Conservation (phyloP, 2,797 vertebrate species). For the Channa striata region DNA sequence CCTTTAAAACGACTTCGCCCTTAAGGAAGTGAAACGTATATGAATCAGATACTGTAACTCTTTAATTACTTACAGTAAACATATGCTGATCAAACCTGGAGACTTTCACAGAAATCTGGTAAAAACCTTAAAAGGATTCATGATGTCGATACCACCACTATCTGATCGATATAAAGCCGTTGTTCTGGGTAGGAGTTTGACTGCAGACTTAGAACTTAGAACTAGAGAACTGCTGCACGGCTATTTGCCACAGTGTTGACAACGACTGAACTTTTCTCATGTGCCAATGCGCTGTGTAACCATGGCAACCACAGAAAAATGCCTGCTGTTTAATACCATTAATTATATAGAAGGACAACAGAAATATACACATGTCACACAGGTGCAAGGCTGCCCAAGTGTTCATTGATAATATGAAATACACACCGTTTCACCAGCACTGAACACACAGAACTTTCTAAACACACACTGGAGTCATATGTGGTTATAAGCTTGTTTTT, state of each 20-base stretch:
- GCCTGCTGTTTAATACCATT: neutral
- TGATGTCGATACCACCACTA: neutral
- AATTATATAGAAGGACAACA: neutral
- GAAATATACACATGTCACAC: neutral
- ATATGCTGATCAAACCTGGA: no score
- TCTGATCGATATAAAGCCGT: neutral
- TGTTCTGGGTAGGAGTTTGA: neutral
- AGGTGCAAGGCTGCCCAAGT: no score
- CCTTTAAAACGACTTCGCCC: neutral
- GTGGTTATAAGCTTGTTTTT: no score
- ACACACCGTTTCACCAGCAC: neutral
- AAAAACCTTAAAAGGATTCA: no score
- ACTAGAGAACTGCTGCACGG: no score
- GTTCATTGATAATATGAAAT: no score
- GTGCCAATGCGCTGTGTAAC: neutral
- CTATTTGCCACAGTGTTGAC: neutral
- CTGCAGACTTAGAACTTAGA: neutral
- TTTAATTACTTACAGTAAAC: no score
- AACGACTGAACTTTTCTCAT: neutral
- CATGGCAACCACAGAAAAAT: slow-evolving; percentile 13
- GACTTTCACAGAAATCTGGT: neutral
- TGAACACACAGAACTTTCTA: neutral
- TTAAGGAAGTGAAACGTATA: neutral
- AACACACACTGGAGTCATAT: no score
- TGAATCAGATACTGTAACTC: no score